These are phyloP conservation scores for Chalcis sispes DNA, from an alignment of 2,888 invertebrate species.

Conservation along the genomic window DNA sequence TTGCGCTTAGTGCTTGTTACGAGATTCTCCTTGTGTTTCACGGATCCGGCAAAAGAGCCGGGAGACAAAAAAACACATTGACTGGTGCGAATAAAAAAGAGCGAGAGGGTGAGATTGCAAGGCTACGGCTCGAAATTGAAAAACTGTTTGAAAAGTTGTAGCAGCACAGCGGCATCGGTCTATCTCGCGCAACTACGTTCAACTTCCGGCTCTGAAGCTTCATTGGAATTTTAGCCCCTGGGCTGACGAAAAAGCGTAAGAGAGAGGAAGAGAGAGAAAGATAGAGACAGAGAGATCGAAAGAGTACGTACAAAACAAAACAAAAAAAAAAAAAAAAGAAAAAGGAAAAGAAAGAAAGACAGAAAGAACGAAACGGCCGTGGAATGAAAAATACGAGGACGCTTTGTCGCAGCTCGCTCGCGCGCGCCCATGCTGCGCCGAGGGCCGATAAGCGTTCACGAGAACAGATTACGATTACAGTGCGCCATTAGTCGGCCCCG, in stretches of 20 bases:
- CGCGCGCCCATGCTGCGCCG: too few species aligned
- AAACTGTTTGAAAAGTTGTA: conserved; percentile 41
- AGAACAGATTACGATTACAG: conserved; percentile 27
- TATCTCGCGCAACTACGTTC: neutral
- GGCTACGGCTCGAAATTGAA: conserved; percentile 35
- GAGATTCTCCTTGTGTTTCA: conserved; percentile 19
- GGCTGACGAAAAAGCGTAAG: neutral
- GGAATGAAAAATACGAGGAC: neutral
- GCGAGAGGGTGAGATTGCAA: conserved; percentile 6
- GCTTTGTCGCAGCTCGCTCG: conserved; percentile 4
- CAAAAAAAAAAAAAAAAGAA: neutral
- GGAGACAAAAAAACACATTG: neutral
- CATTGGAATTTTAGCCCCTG: conserved; percentile 29
- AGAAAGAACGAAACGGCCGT: conserved; percentile 3
- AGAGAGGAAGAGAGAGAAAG: too few species aligned
- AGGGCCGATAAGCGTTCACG: conserved; percentile 5
- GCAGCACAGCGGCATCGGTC: neutral
- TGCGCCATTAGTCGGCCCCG: conserved; percentile 11
- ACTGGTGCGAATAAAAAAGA: neutral
- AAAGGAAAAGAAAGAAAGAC: neutral
- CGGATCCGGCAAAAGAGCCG: conserved; percentile 8
- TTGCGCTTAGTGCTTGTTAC: neutral
- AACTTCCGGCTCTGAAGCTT: conserved; percentile 24
- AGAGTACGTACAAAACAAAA: neutral
- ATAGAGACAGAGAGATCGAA: too few species aligned